Conservation (phyloP, 1,140 invertebrate species). For the Bombyx mori region DNA sequence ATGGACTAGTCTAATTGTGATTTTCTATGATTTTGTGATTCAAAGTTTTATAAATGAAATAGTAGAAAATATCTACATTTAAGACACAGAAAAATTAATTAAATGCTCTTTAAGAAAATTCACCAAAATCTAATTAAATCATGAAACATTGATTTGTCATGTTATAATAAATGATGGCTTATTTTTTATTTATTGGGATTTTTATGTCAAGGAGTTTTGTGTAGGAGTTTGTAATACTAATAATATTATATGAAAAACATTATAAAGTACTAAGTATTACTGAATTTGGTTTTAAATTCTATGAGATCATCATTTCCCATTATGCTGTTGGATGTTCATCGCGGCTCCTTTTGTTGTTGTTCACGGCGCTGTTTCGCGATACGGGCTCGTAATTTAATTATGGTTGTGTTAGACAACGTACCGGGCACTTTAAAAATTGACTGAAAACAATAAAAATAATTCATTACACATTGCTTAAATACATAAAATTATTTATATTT, state of each 20-base stretch:
- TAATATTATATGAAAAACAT: not conserved
- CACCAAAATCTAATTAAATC: too few species aligned
- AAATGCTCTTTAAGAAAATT: not conserved
- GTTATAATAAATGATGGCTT: too few species aligned
- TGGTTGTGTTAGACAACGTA: conserved; percentile 76
- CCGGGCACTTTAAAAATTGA: conserved; percentile 85
- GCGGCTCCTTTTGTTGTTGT: conserved; percentile 57
- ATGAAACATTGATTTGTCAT: too few species aligned
- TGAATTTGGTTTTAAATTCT: conserved; percentile 31
- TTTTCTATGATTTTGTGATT: too few species aligned
- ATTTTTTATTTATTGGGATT: too few species aligned
- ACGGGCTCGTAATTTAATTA: conserved; percentile 75
- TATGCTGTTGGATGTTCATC: conserved; percentile 24
- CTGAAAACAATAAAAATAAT: conserved; percentile 64
- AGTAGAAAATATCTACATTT: too few species aligned
- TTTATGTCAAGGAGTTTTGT: too few species aligned
- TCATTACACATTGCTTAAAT: too few species aligned
- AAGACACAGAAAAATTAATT: not conserved
- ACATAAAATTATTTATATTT: too few species aligned
- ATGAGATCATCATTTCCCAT: conserved; percentile 41
- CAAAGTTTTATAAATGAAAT: too few species aligned
- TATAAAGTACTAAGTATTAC: not conserved
- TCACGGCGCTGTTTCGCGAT: conserved; percentile 70
- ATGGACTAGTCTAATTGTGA: too few species aligned
- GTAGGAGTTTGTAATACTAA: too few species aligned